Evolutionary conservation across 2,797 vertebrate species (phyloP), one percentile per base, ranked within the genome.

Genomic region (Mormyrus hasselquistii): DNA sequence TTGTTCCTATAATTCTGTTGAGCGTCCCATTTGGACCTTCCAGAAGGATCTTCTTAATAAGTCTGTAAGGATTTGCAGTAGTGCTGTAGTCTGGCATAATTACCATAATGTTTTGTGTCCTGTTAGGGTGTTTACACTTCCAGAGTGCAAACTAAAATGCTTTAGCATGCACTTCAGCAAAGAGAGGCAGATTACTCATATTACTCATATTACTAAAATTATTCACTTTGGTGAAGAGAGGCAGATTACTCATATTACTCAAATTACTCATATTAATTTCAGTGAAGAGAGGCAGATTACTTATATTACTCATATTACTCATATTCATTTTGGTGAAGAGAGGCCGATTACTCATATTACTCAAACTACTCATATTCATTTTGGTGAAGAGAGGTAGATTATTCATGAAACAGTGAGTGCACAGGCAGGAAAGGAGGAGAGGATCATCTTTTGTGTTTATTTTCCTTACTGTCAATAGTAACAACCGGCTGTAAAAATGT

Each of bases 381-480:
- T 34, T 4, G 3, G 22, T 73, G 50, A 47, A 10, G 29, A 86
- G 62, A 3, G 86, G 86, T 59, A 65, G 86, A 59, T 88, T 52
- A 69, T 65, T 86, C 62, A 14, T 69, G 29, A 38, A 73, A 73
- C 73, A 79, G 73, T 55, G 55, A 83, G 76, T 44, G 9, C 12
- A 76, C 57, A 90, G 57, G 85, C 84, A 41, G 47, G 55, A 62
- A 65, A 25, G 87, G 88, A 84, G 6, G 16, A 85, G 88, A 50
- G 88, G 59, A 49, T 44, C 65, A 53, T 25, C 34, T 88, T 87
- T 53, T 88, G 62, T 87, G 79, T 84, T 91, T 85, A 91, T 90
- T 47, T 86, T 76, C 85, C 59, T 73, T 34, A 52, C 85, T 84
- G 89, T 90, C 89, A 59, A 85, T 65, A 89, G 88, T 76, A 85